Conservation (phyloP, 2,888 invertebrate species). For the Caenorhabditis wallacei region DNA sequence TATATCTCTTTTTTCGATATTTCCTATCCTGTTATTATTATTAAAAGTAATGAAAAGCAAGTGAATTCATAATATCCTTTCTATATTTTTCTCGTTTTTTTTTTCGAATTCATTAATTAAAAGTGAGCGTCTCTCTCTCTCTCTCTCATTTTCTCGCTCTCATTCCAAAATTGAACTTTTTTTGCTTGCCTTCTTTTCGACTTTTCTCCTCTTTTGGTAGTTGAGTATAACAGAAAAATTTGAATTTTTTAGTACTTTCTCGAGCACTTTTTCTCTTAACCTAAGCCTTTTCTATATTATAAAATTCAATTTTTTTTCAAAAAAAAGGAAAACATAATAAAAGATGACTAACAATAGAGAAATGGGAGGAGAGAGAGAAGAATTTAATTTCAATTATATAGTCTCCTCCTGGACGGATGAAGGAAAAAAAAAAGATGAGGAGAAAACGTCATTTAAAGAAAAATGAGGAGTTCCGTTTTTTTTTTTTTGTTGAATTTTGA, state of each 20-base stretch:
- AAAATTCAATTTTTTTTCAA: no score
- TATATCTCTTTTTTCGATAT: no score
- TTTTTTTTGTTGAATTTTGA: constrained; percentile 22
- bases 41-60: constrained; percentile 6
- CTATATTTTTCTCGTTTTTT: background rate
- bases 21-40: no score
- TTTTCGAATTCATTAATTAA: constrained; percentile 22
- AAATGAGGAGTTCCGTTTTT: background rate
- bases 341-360: constrained; percentile 1
- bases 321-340: no score
- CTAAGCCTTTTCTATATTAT: no score
- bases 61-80: constrained; percentile 21
- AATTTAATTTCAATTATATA: constrained; percentile 18
- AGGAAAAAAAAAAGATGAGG: background rate
- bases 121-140: constrained; percentile 1
- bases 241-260: no score
- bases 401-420: background rate
- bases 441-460: constrained; percentile 6
- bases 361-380: background rate
- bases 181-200: background rate
- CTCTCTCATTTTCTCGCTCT: no score
- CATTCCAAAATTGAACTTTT: constrained; percentile 37
- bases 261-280: no score
- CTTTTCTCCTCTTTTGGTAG: background rate
- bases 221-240: background rate